Conservation (phyloP, 2,113 vertebrate genomes). For the Corydoras sp. region DNA sequence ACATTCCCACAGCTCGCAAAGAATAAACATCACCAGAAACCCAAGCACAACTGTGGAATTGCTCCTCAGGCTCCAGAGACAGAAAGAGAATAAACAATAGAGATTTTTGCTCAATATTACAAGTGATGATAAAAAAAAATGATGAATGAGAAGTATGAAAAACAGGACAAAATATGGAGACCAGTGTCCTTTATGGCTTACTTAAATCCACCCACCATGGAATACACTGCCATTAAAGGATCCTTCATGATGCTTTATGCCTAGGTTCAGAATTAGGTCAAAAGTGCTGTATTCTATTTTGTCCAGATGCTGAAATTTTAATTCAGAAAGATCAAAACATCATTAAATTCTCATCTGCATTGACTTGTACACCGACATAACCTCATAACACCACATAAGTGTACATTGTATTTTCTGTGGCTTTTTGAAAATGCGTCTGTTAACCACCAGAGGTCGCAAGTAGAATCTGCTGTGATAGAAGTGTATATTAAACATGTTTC, state of each 20-base stretch:
- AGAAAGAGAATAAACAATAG: no score
- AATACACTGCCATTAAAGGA: conserved; percentile 1
- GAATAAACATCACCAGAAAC: conserved; percentile 6
- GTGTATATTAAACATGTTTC: no score
- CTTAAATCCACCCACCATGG: not conserved
- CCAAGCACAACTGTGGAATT: conserved; percentile 17
- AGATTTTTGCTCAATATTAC: no score
- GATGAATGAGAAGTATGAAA: not conserved
- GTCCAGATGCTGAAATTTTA: no score
- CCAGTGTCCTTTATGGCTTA: conserved; percentile 1
- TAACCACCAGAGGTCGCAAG: no score
- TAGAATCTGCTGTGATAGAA: no score
- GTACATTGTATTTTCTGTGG: no score
- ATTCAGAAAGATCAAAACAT: not conserved
- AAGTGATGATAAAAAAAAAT: not conserved
- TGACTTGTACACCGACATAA: no score
- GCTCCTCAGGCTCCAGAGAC: conserved; percentile 2
- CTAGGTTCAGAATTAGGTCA: conserved; percentile 21
- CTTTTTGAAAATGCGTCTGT: no score
- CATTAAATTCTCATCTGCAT: not conserved
- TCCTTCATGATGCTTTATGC: not conserved
- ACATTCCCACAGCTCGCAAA: conserved; percentile 10
- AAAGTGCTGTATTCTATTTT: conserved; percentile 18
- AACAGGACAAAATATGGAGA: not conserved
- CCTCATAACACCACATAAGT: no score